These are phyloP conservation scores for Ascaphus truei DNA, from an alignment of 2,113 vertebrate species.

Conservation along the genomic window DNA sequence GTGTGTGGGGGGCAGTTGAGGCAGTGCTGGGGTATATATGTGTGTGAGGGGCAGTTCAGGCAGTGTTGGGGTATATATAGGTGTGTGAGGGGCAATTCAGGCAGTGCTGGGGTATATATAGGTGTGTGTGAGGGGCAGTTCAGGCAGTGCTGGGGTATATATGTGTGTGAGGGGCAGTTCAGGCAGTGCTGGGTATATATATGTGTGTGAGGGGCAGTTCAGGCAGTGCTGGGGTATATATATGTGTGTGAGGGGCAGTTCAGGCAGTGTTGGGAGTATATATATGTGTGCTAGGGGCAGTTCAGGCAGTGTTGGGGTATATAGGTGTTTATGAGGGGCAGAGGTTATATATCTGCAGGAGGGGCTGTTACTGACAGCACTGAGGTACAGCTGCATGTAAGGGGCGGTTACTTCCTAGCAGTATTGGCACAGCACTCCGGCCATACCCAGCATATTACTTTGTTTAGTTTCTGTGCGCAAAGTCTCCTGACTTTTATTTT, in stretches of 20 bases:
- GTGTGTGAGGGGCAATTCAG: background rate
- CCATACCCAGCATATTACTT: constrained; percentile 28
- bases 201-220: background rate
- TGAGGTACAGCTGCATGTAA: constrained; percentile 1
- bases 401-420: background rate
- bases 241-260: constrained; percentile 8
- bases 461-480: constrained; percentile 30
- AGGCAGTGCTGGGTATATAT: constrained; percentile 13
- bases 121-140: background rate
- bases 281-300: constrained; percentile 11
- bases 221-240: constrained; percentile 7
- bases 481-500: constrained; percentile 24
- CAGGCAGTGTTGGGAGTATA: background rate
- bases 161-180: background rate
- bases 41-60: background rate
- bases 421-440: background rate
- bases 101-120: background rate
- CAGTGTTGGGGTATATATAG: background rate
- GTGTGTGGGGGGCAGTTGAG: too few species aligned
- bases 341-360: constrained; percentile 1
- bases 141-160: constrained; percentile 1
- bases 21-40: too few species aligned
- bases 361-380: background rate
- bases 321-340: background rate
- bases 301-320: constrained; percentile 1